These are phyloP conservation scores for Aviceda subcristata DNA, from an alignment of 2,113 vertebrate genomes.

Conservation along the genomic window DNA sequence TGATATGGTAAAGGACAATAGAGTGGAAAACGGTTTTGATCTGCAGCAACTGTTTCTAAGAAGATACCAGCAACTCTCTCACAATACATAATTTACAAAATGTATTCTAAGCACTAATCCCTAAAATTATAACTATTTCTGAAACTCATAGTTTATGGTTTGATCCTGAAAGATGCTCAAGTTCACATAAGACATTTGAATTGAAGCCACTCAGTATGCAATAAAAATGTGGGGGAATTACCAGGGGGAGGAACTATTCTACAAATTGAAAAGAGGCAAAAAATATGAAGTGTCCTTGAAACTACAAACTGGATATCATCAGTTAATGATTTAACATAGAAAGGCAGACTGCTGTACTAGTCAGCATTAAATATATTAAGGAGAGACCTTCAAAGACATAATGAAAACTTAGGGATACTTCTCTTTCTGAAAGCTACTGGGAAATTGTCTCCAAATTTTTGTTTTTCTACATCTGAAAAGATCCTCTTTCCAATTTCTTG, in stretches of 20 bases:
- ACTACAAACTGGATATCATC: neutral
- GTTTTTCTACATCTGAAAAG: neutral
- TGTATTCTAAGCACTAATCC: constrained; percentile 16
- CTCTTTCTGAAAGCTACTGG: neutral
- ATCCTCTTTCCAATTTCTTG: neutral
- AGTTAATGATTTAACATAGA: neutral
- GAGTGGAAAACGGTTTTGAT: constrained; percentile 67
- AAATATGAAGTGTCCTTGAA: constrained; percentile 16
- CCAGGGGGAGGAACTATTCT: constrained; percentile 1
- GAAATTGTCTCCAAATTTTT: neutral
- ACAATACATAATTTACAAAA: constrained; percentile 42
- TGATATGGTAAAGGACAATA: constrained; percentile 79
- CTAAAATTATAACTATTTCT: constrained; percentile 34
- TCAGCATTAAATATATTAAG: neutral
- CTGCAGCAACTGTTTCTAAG: constrained; percentile 80
- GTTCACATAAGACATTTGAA: constrained; percentile 5
- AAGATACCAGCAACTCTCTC: constrained; percentile 81
- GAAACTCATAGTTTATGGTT: neutral
- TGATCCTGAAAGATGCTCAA: neutral
- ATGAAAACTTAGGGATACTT: neutral
- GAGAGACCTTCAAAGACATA: neutral
- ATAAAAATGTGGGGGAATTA: constrained; percentile 25
- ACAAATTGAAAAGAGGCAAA: constrained; percentile 24
- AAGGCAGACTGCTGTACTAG: neutral
- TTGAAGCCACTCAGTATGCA: neutral